phyloP scores from a whole-genome alignment of 2,888 invertebrate species.

The Dimorphilus gyrociliatus region DNA sequence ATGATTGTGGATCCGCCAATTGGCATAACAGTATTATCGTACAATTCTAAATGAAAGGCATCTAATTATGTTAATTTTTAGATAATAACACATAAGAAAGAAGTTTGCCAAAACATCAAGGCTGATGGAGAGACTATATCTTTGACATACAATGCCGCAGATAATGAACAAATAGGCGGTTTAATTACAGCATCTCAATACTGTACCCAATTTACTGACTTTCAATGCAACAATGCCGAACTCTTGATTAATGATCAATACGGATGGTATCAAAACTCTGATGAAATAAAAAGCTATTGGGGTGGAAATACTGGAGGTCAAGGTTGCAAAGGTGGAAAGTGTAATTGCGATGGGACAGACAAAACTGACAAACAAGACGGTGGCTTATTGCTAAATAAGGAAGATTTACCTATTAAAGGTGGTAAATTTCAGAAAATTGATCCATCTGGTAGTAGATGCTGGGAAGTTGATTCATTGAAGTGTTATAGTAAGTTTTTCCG shows the following conservation, averaged over 20 bases:
- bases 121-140: conserved; percentile 1
- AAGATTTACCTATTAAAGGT: conserved; percentile 3
- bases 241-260: conserved; percentile 3
- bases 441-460: conserved; percentile 1
- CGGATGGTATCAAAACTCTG: conserved; percentile 9
- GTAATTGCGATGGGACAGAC: conserved; percentile 6
- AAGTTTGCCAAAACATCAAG: conserved; percentile 3
- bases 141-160: conserved; percentile 10
- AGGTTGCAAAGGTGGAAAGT: conserved; percentile 4
- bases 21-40: conserved; percentile 12
- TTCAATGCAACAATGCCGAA: conserved; percentile 12
- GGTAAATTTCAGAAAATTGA: neutral
- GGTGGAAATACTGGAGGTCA: conserved; percentile 7
- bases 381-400: conserved; percentile 8
- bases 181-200: conserved; percentile 12
- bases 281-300: conserved; percentile 7
- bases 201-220: conserved; percentile 15
- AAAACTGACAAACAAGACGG: conserved; percentile 5
- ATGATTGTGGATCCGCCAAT: conserved; percentile 13
- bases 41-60: too few relatives aligned
- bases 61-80: neutral
- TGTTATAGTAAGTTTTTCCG: conserved; percentile 5
- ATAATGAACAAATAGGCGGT: conserved; percentile 4
- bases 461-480: conserved; percentile 2
- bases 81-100: conserved; percentile 4